Evolutionary conservation across 64 coral and sea anemone genomes (phyloP).

Genomic region (Porites australiensis): DNA sequence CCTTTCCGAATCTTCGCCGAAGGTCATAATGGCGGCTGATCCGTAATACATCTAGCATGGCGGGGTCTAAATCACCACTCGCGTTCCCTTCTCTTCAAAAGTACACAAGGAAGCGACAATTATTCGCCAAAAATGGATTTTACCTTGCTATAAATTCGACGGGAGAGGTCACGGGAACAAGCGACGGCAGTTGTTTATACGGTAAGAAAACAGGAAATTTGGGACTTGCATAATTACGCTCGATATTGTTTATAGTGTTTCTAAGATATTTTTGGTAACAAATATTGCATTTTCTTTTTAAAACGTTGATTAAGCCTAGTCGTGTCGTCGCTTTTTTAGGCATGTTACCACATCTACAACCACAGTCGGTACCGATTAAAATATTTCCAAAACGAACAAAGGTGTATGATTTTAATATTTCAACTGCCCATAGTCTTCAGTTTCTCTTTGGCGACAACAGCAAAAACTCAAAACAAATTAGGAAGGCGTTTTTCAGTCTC

Average conservation of each 20-base stretch:
- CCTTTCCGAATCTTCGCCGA: background rate
- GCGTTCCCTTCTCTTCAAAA: slow-evolving; percentile 78
- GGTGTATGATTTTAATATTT: background rate
- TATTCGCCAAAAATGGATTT: slow-evolving; percentile 83
- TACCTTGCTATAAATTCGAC: slow-evolving; percentile 84
- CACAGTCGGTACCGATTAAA: background rate
- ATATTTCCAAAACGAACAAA: background rate
- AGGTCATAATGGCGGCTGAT: background rate
- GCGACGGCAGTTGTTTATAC: slow-evolving; percentile 78
- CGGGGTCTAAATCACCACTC: slow-evolving; percentile 6
- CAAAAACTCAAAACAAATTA: too few species aligned
- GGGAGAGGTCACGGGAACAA: slow-evolving; percentile 81
- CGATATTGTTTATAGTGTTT: background rate
- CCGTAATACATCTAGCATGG: background rate
- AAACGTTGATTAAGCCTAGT: too few species aligned
- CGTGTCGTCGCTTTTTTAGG: background rate
- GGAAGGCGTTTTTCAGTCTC: too few species aligned
- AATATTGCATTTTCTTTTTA: background rate
- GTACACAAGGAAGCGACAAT: slow-evolving; percentile 81
- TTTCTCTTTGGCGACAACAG: too few species aligned
- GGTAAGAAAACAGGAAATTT: slow-evolving; percentile 57
- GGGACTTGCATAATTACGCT: background rate
- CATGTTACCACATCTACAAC: background rate
- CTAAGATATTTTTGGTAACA: background rate
- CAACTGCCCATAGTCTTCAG: too few species aligned